Evolutionary conservation across 2,797 vertebrate genomes (phyloP), one percentile per base, ranked within the genome.

Genomic region (Notamacropus eugenii): DNA sequence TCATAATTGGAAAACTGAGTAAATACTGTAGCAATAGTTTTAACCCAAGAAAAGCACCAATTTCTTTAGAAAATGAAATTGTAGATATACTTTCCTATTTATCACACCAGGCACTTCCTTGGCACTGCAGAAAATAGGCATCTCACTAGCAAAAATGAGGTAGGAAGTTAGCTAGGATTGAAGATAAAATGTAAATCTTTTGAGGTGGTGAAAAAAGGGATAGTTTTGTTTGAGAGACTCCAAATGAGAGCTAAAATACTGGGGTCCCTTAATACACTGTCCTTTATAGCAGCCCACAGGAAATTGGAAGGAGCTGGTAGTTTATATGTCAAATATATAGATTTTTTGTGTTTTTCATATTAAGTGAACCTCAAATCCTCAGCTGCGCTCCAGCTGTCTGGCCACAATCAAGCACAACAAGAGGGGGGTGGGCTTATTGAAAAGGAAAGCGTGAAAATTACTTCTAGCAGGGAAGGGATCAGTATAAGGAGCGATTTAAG

Each of bases 1-100:
- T 98, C 98, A 98, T 98, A 98, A 98, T 98, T 97, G 97, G 90
- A 96, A 98, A 97, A 98, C 94, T 96, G 97, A 96, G 98, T 99
- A 99, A 99, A 99, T 98, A 98, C 95, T 92, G 59, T 87, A 97
- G 96, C 96, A 96, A 98, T 96, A 96, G 95, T 97, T 98, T 98
- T 98, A 98, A 97, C 96, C 87, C 93, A 96, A 97, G 95, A 97
- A 97, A 97, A 98, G 95, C 94, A 95, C 98, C 97, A 97, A 98
- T 98, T 98, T 98, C 97, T 98, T 96, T 97, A 96, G 97, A 98
- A 98, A 98, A 97, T 97, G 97, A 98, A 98, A 98, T 97, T 97
- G 97, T 93, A 98, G 97, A 97, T 96, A 95, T 56, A 95, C 94
- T 95, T 97, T 97, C 97, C 98, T 98, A 98, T 98, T 98, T 98